Conservation (phyloP, 2,797 vertebrate species). For the Dendrocincla fuliginosa region DNA sequence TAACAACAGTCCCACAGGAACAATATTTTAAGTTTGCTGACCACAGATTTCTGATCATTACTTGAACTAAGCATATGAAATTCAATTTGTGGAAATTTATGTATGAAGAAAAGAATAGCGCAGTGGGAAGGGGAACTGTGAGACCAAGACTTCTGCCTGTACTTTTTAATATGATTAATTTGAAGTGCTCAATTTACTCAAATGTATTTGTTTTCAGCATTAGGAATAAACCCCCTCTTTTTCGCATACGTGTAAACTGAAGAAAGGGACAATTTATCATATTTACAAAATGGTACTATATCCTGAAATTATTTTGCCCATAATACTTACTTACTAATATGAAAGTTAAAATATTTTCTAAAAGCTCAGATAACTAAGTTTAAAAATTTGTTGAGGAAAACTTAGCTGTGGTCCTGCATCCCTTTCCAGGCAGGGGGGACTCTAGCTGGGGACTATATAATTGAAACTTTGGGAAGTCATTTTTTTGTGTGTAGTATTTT, state of each 20-base stretch:
- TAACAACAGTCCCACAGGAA: not conserved
- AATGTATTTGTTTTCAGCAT: not conserved
- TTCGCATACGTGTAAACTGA: not conserved
- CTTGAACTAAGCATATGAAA: not conserved
- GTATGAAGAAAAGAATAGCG: not conserved
- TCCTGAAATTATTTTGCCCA: not conserved
- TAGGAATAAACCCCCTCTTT: not conserved
- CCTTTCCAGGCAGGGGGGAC: not conserved
- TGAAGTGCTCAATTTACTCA: not conserved
- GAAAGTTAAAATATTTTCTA: not conserved
- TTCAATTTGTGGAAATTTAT: not conserved
- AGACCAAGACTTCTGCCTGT: not conserved
- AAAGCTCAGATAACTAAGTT: not conserved
- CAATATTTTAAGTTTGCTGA: not conserved
- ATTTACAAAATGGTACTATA: not conserved
- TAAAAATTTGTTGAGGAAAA: not conserved
- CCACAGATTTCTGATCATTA: not conserved
- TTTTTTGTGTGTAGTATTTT: not conserved
- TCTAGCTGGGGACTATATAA: not conserved
- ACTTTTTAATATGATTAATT: not conserved
- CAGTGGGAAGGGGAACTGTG: not conserved
- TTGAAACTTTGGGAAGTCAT: not conserved
- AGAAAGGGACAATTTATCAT: not conserved
- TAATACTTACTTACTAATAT: not conserved
- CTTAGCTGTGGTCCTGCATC: not conserved